phyloP scores from a whole-genome alignment of 2,888 invertebrate genomes.

The Pristionchus arcanus region DNA sequence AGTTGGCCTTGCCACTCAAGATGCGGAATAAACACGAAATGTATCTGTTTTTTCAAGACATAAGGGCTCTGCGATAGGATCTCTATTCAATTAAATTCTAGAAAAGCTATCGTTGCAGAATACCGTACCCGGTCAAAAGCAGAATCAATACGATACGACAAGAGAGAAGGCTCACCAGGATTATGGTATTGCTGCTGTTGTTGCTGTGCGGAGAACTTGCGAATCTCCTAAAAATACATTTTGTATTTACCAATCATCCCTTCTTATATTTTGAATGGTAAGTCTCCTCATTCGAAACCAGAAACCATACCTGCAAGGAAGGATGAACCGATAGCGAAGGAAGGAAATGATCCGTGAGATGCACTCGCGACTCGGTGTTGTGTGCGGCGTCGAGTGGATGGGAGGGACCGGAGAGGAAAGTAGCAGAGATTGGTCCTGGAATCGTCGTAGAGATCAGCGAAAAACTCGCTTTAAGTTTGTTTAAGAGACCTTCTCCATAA shows the following conservation, averaged over 20 bases:
- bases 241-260: too few relatives aligned
- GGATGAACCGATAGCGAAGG: slow-evolving; percentile 36
- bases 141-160: not conserved
- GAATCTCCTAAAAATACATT: not conserved
- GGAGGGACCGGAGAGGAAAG: slow-evolving; percentile 39
- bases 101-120: too few relatives aligned
- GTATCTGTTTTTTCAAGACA: too few relatives aligned
- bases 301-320: not conserved
- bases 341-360: slow-evolving; percentile 41
- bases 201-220: slow-evolving; percentile 52
- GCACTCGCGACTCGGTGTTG: slow-evolving; percentile 25
- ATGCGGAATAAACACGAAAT: too few relatives aligned
- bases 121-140: too few relatives aligned
- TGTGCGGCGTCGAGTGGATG: not conserved
- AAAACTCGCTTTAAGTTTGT: too few relatives aligned
- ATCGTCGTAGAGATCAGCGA: not conserved
- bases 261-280: too few relatives aligned
- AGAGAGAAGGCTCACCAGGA: not conserved
- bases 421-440: not conserved
- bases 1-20: too few relatives aligned
- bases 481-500: too few relatives aligned
- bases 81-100: too few relatives aligned
- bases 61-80: too few relatives aligned
- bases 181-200: slow-evolving; percentile 44
- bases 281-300: too few relatives aligned